phyloP scores from a whole-genome alignment of 64 coral and sea anemone species.

The Pocillopora damicornis region DNA sequence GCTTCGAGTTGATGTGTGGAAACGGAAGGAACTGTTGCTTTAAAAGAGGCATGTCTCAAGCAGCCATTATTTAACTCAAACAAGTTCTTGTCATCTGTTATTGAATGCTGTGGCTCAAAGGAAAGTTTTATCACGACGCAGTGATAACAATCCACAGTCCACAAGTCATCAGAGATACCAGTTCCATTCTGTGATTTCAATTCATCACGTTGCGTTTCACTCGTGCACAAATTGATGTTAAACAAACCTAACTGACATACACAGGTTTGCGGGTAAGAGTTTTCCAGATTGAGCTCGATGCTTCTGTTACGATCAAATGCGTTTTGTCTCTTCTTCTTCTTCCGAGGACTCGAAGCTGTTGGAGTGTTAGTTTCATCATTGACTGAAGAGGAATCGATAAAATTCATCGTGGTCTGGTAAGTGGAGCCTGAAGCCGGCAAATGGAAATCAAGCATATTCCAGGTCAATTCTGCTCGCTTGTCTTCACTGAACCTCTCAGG shows the following conservation, averaged over 20 bases:
- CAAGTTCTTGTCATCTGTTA: conserved; percentile 4
- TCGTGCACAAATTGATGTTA: conserved; percentile 15
- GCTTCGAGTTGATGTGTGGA: conserved; percentile 33
- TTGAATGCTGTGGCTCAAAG: neutral
- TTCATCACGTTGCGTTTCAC: conserved; percentile 11
- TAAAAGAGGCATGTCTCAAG: conserved; percentile 17
- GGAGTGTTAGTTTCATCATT: neutral
- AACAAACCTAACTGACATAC: conserved; percentile 23
- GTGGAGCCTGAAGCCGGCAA: neutral
- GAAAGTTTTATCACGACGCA: neutral
- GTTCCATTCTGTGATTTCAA: neutral
- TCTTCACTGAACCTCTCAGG: conserved; percentile 55
- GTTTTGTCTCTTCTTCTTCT: conserved; percentile 17
- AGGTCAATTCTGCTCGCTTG: conserved; percentile 55
- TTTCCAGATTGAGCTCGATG: conserved; percentile 12
- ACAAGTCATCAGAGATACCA: neutral
- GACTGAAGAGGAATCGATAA: neutral
- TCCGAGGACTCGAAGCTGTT: neutral
- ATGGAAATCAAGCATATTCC: conserved; percentile 58
- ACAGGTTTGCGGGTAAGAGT: neutral
- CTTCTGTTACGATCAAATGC: neutral
- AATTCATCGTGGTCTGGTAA: neutral
- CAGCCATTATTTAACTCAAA: conserved; percentile 2
- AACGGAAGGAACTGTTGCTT: conserved; percentile 27
- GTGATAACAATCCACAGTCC: neutral